Base-by-base conservation (phyloP, 2,797 vertebrate species). In the Tenualosa ilisha region DNA sequence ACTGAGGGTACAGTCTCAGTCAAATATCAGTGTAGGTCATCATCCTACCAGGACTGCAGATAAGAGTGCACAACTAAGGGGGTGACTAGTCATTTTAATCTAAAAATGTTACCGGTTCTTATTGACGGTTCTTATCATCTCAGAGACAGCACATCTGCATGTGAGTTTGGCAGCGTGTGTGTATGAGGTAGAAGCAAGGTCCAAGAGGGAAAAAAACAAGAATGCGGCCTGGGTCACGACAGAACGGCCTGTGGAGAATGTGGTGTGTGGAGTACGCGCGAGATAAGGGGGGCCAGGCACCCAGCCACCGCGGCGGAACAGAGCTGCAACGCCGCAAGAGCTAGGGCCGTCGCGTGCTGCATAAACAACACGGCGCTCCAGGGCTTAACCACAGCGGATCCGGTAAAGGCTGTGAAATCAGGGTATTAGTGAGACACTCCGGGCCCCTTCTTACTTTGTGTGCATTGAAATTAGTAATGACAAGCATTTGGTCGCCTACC, bases 361-460 rank as follows among this genome's bases (percentile, higher is more conserved):
- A 79, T 46, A 79, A 79, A 79, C 72, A 79, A 79, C 72, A 79
- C 40, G 4, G 15, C 72, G 72, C 72, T 79, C 40, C 0, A 79
- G 40, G 72, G 72, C 72, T 79, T 79, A 79, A 79, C 40, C 72
- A 46, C 40, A 79, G 72, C 72, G 72, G 72, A 79, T 79, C 72
- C 72, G 40, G 40, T 20, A 17, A 46, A 43, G 37, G 17, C 72
- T 79, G 72, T 79, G 72, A 79, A 79, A 79, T 79, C 72, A 43
- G 72, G 72, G 20, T 79, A 79, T 79, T 79, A 79, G 72, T 17
- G 6, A 79, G 72, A 22, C 72, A 46, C 40, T 46, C 72, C 40
- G 17, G 72, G 40, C 72, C 20, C 72, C 15, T 79, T 43, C n/a
- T 46, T 46, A 20, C 17, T 20, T 3, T 79, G 40, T 79, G 40